These are phyloP conservation scores for Neostethus bicornis DNA, from an alignment of 2,797 vertebrate genomes.

Conservation along the genomic window DNA sequence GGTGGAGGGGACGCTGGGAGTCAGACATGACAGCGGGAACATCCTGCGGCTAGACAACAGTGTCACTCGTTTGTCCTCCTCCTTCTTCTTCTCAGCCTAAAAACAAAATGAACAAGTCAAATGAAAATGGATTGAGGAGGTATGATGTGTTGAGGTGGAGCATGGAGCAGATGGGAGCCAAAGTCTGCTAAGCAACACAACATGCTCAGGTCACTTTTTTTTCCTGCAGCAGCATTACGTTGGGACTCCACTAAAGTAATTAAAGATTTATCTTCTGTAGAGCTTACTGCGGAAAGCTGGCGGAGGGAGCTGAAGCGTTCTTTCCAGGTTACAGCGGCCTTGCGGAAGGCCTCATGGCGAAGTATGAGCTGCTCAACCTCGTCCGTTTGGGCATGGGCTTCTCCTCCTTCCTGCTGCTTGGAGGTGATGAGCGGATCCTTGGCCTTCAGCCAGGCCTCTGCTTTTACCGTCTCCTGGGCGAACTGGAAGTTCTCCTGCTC, in stretches of 20 bases:
- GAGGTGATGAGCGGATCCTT: constrained; percentile 87
- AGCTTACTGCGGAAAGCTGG: constrained; percentile 88
- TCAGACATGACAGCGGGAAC: constrained; percentile 84
- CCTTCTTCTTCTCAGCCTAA: constrained; percentile 83
- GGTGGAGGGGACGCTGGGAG: constrained; percentile 72
- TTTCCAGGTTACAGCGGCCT: constrained; percentile 92
- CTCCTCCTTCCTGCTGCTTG: constrained; percentile 73
- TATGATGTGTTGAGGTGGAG: constrained; percentile 14
- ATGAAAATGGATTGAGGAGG: constrained; percentile 7
- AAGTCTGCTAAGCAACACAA: constrained; percentile 57
- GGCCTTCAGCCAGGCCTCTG: constrained; percentile 89
- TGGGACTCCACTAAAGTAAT: constrained; percentile 60
- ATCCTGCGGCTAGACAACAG: constrained; percentile 82
- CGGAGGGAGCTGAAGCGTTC: constrained; percentile 91
- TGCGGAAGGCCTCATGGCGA: constrained; percentile 93
- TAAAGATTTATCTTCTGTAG: constrained; percentile 69
- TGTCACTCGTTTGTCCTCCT: constrained; percentile 82
- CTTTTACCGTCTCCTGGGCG: constrained; percentile 86
- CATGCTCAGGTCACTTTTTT: constrained; percentile 51
- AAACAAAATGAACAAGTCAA: constrained; percentile 44
- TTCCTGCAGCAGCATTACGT: constrained; percentile 47
- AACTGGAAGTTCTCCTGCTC: constrained; percentile 91
- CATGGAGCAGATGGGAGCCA: constrained; percentile 27
- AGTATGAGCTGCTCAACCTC: constrained; percentile 96
- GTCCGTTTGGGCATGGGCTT: constrained; percentile 83